phyloP scores from a whole-genome alignment of 2,113 vertebrate genomes.

The Larimichthys crocea region DNA sequence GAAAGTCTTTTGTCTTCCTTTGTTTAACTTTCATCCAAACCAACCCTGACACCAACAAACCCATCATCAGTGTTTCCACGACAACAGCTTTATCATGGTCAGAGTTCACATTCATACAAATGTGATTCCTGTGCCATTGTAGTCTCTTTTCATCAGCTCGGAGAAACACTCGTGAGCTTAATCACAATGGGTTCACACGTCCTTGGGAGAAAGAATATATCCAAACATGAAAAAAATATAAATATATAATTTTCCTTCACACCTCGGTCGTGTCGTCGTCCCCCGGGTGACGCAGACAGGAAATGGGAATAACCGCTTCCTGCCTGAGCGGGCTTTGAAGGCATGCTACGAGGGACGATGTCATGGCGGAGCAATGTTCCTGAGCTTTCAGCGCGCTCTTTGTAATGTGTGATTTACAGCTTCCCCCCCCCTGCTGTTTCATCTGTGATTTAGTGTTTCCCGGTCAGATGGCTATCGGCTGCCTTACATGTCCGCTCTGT shows the following conservation, averaged over 20 bases:
- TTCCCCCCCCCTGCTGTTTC: slow-evolving; percentile 70
- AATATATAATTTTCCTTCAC: slow-evolving; percentile 69
- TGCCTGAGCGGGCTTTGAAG: slow-evolving; percentile 78
- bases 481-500: slow-evolving; percentile 68
- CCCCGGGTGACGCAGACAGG: slow-evolving; percentile 71
- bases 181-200: slow-evolving; percentile 62
- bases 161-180: slow-evolving; percentile 41
- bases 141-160: slow-evolving; percentile 68
- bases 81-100: slow-evolving; percentile 69
- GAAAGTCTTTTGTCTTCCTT: slow-evolving; percentile 61
- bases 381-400: slow-evolving; percentile 77
- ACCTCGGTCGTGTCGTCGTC: slow-evolving; percentile 56
- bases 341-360: slow-evolving; percentile 56
- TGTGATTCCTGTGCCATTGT: slow-evolving; percentile 71
- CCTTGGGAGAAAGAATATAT: slow-evolving; percentile 73
- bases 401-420: slow-evolving; percentile 80
- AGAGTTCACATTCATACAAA: slow-evolving; percentile 71
- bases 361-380: slow-evolving; percentile 69
- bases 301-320: slow-evolving; percentile 83
- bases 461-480: slow-evolving; percentile 73
- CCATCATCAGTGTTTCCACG: slow-evolving; percentile 76
- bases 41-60: slow-evolving; percentile 77
- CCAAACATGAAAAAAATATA: slow-evolving; percentile 51
- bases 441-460: slow-evolving; percentile 82
- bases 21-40: slow-evolving; percentile 67